phyloP scores from a whole-genome alignment of 2,888 invertebrate genomes.

The Abrostola triplasia region DNA sequence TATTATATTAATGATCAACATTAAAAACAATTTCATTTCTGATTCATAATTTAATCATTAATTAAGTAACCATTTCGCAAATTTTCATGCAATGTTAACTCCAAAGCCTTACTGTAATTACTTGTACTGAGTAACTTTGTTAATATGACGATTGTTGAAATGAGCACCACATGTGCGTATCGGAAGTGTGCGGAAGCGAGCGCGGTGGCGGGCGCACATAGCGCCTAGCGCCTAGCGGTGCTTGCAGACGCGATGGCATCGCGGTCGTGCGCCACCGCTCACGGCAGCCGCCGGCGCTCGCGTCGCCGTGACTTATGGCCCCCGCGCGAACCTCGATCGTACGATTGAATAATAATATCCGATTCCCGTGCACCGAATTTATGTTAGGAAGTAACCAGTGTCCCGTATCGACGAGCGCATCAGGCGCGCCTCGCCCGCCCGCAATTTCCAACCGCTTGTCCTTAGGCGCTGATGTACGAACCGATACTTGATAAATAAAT shows the following conservation, averaged over 20 bases:
- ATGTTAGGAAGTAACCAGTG: constrained; percentile 87
- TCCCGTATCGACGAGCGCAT: constrained; percentile 82
- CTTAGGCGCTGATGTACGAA: constrained; percentile 74
- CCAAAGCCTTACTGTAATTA: too few species aligned
- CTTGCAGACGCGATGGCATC: constrained; percentile 81
- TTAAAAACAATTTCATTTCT: too few species aligned
- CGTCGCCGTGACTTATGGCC: constrained; percentile 87
- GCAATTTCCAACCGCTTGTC: constrained; percentile 77
- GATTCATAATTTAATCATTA: too few species aligned
- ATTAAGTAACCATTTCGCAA: too few species aligned
- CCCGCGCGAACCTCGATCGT: constrained; percentile 86
- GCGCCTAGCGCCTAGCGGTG: constrained; percentile 78
- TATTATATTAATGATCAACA: too few species aligned
- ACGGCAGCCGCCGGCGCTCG: constrained; percentile 87
- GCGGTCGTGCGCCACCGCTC: constrained; percentile 86
- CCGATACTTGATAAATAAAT: constrained; percentile 81
- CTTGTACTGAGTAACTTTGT: background rate
- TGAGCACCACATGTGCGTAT: constrained; percentile 40
- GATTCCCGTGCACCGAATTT: constrained; percentile 87
- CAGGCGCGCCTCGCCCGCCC: constrained; percentile 73
- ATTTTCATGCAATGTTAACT: too few species aligned
- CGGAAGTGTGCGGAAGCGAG: constrained; percentile 54
- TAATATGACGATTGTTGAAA: background rate
- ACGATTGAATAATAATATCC: constrained; percentile 88
- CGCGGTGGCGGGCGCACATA: constrained; percentile 55